phyloP scores from a whole-genome alignment of 1,140 invertebrate species.

The Ditylenchus dipsaci region DNA sequence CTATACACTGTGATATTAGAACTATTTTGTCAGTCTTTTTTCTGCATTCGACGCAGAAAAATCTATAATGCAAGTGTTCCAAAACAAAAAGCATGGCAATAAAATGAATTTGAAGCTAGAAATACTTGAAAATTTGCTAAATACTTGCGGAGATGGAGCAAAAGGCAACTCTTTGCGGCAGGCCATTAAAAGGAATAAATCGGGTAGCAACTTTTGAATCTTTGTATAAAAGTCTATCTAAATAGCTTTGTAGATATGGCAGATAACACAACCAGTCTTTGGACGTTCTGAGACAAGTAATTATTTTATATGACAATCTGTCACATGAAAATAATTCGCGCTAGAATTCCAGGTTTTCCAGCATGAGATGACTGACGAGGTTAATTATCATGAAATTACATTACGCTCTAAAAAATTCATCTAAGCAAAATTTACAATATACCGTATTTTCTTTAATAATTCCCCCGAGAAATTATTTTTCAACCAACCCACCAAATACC shows the following conservation, averaged over 20 bases:
- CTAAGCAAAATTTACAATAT: no score
- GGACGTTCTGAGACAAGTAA: conserved; percentile 9
- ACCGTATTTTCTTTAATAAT: no score
- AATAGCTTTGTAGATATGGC: conserved; percentile 33
- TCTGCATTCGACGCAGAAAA: no score
- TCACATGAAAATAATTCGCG: background rate
- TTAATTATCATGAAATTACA: background rate
- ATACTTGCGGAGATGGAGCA: conserved; percentile 31
- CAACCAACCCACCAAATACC: no score
- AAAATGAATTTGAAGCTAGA: conserved; percentile 41
- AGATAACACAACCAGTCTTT: conserved; percentile 29
- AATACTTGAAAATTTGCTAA: conserved; percentile 7
- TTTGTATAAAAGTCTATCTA: no score
- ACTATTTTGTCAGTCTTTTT: no score
- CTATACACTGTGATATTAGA: no score
- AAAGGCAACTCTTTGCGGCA: conserved; percentile 50
- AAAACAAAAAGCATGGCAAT: conserved; percentile 42
- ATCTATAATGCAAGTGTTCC: no score
- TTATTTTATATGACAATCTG: background rate
- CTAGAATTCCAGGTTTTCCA: conserved; percentile 6
- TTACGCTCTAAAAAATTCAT: background rate
- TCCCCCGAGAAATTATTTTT: no score
- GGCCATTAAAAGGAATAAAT: conserved; percentile 43
- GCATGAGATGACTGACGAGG: conserved; percentile 13
- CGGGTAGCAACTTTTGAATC: background rate